These are phyloP conservation scores for Drosophila diplacantha DNA, from an alignment of 2,888 invertebrate genomes.

Conservation along the genomic window DNA sequence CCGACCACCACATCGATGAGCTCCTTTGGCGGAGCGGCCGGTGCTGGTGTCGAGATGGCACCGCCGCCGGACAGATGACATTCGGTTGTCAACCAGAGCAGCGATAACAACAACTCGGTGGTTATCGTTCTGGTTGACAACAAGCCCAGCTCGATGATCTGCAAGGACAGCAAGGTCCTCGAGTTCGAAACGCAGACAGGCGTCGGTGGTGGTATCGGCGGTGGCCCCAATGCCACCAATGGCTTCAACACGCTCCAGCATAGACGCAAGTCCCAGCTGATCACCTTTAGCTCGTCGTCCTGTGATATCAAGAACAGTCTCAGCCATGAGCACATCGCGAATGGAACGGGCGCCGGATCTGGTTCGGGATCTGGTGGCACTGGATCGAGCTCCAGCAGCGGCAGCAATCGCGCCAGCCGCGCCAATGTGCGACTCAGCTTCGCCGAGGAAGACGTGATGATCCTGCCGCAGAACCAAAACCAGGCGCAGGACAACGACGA, in stretches of 20 bases:
- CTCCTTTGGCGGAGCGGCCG: conserved; percentile 61
- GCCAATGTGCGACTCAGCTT: conserved; percentile 69
- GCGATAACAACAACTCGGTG: conserved; percentile 77
- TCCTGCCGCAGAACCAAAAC: conserved; percentile 38
- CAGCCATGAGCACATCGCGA: conserved; percentile 74
- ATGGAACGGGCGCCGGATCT: conserved; percentile 28
- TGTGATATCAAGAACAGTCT: conserved; percentile 78
- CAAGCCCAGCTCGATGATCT: conserved; percentile 77
- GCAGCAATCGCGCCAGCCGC: conserved; percentile 52
- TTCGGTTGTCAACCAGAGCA: conserved; percentile 75
- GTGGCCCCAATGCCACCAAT: conserved; percentile 35
- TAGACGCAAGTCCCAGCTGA: conserved; percentile 76
- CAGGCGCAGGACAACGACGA: conserved; percentile 55
- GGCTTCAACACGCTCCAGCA: conserved; percentile 73
- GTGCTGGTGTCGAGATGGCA: conserved; percentile 14
- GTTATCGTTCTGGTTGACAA: conserved; percentile 78
- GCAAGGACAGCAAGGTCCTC: conserved; percentile 73
- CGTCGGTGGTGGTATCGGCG: conserved; percentile 22
- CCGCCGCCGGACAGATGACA: conserved; percentile 75
- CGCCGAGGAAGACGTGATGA: conserved; percentile 74
- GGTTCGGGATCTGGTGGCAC: conserved; percentile 8
- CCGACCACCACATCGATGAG: conserved; percentile 65
- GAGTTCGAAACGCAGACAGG: conserved; percentile 55
- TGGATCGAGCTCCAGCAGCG: conserved; percentile 13
- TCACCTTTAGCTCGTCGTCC: conserved; percentile 76